These are phyloP conservation scores for Sphenopsis melanotis DNA, from an alignment of 2,797 vertebrate species.

Conservation along the genomic window DNA sequence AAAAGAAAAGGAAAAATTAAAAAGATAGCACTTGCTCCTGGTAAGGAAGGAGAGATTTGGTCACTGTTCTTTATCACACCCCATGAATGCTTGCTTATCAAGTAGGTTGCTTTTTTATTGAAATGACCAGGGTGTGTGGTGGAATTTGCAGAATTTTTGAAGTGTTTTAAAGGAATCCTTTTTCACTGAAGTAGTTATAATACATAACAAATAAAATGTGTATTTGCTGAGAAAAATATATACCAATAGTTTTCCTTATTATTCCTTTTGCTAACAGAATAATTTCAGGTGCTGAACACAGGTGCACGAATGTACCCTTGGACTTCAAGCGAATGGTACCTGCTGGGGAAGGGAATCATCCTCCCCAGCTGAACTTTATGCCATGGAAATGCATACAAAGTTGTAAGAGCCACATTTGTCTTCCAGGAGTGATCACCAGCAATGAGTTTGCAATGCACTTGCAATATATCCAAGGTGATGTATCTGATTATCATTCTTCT, in stretches of 20 bases:
- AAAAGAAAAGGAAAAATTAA: background rate
- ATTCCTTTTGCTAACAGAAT: background rate
- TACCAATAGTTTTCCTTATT: background rate
- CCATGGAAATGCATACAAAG: background rate
- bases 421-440: background rate
- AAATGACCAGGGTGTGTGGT: background rate
- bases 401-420: background rate
- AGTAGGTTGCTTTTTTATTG: background rate
- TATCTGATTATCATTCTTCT: background rate
- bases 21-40: background rate
- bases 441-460: background rate
- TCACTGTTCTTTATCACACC: background rate
- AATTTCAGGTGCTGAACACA: background rate
- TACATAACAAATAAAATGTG: background rate
- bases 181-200: background rate
- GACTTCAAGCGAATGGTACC: background rate
- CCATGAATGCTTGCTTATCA: fast-evolving
- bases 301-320: background rate
- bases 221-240: background rate
- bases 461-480: background rate
- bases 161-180: background rate
- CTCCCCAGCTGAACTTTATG: background rate
- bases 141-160: background rate
- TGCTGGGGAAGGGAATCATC: background rate
- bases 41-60: background rate